phyloP scores from a whole-genome alignment of 2,797 vertebrate genomes.

The Onychomys arenicola region DNA sequence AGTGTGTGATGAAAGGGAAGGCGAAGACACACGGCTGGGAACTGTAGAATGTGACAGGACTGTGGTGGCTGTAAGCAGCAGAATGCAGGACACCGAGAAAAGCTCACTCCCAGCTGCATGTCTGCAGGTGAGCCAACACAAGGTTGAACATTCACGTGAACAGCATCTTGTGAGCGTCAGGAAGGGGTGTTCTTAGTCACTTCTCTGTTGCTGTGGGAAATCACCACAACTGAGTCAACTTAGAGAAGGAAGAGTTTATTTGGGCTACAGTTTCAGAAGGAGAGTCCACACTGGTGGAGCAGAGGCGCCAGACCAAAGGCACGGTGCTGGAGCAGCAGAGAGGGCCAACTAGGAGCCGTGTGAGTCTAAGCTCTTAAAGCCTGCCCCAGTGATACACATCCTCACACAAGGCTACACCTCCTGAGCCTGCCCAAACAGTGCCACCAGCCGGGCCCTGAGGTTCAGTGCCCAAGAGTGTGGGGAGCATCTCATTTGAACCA shows the following conservation, averaged over 20 bases:
- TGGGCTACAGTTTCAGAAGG: not conserved
- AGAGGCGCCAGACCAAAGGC: not conserved
- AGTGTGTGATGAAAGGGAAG: not conserved
- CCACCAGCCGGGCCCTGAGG: not conserved
- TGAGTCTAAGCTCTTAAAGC: not conserved
- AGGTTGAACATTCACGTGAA: not conserved
- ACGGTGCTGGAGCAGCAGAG: not conserved
- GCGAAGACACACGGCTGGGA: not conserved
- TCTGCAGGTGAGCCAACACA: not conserved
- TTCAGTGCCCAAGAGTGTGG: not conserved
- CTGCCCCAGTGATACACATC: no score
- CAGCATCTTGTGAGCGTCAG: not conserved
- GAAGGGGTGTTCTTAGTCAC: not conserved
- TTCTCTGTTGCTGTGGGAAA: not conserved
- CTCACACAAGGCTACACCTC: not conserved
- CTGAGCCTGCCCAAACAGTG: not conserved
- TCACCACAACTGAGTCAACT: not conserved
- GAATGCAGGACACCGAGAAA: rapidly evolving
- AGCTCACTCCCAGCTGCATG: rapidly evolving
- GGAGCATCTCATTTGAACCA: not conserved
- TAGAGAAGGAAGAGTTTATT: not conserved
- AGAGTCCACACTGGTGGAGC: not conserved
- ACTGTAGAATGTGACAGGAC: rapidly evolving
- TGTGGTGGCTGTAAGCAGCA: not conserved
- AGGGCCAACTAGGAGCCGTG: not conserved